phyloP scores from a whole-genome alignment of 37 sponge, comb jelly and placozoan genomes.

The Tethya wilhelma region DNA sequence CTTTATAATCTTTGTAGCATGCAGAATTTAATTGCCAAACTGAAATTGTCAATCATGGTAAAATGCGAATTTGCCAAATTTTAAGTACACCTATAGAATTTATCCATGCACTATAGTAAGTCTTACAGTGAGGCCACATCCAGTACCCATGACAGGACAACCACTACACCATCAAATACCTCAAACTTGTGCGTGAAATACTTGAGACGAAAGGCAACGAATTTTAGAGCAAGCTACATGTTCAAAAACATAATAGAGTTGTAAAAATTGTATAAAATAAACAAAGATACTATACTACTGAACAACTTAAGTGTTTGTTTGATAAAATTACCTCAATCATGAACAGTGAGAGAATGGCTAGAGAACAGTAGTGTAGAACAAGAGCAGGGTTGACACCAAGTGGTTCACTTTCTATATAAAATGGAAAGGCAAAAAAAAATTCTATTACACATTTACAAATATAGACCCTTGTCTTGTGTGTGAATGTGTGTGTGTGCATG shows the following conservation, averaged over 20 bases:
- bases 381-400: slow-evolving; percentile 71
- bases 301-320: background rate
- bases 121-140: slow-evolving; percentile 83
- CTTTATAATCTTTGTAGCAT: too few relatives aligned
- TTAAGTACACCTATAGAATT: too few relatives aligned
- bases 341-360: slow-evolving; percentile 74
- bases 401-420: slow-evolving; percentile 23
- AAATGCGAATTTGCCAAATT: too few relatives aligned
- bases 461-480: too few relatives aligned
- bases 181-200: slow-evolving; percentile 93
- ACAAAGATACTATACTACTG: background rate
- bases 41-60: too few relatives aligned
- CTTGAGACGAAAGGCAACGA: slow-evolving; percentile 78
- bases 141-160: slow-evolving; percentile 83
- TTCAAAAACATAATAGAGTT: background rate
- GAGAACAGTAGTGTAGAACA: slow-evolving; percentile 65
- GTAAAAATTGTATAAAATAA: background rate
- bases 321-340: slow-evolving; percentile 73
- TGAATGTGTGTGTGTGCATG: too few relatives aligned
- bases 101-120: too few relatives aligned
- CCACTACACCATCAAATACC: slow-evolving; percentile 90
- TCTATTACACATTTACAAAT: slow-evolving; percentile 19
- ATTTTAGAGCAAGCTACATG: slow-evolving; percentile 66
- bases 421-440: background rate
- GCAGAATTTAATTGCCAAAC: too few relatives aligned